These are phyloP conservation scores for Sebastes diploproa DNA, from an alignment of 2,797 vertebrate species.

Conservation along the genomic window DNA sequence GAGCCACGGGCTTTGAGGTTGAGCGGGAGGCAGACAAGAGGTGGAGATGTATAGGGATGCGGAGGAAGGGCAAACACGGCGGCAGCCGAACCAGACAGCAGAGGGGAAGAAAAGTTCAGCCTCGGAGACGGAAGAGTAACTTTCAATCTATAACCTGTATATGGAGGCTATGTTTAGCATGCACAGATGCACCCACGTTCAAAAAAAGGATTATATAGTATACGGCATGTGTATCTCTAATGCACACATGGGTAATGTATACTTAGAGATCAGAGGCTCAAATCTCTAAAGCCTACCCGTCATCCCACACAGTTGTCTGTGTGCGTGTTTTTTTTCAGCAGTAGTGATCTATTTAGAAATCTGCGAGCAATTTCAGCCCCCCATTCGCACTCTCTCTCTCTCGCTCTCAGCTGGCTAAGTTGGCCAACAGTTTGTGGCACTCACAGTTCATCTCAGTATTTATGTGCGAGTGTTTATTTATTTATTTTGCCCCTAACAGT, in stretches of 20 bases:
- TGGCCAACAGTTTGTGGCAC: slow-evolving; percentile 64
- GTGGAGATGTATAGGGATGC: slow-evolving; percentile 42
- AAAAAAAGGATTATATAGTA: background rate
- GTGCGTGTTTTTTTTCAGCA: slow-evolving; percentile 3
- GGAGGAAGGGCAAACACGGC: slow-evolving; percentile 36
- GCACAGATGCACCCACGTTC: slow-evolving; percentile 1
- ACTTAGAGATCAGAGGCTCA: slow-evolving; percentile 29
- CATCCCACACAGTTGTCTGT: slow-evolving; percentile 1
- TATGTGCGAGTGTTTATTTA: slow-evolving; percentile 77
- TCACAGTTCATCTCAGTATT: slow-evolving; percentile 75
- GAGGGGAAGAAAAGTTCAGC: slow-evolving; percentile 1
- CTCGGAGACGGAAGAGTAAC: background rate
- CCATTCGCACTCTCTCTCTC: slow-evolving; percentile 11
- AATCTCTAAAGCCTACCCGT: slow-evolving; percentile 39
- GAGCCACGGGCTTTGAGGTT: slow-evolving; percentile 56
- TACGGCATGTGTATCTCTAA: background rate
- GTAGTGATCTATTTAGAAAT: slow-evolving; percentile 38
- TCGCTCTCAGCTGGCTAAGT: slow-evolving; percentile 50
- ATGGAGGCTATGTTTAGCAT: slow-evolving; percentile 1
- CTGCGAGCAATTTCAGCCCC: slow-evolving; percentile 25
- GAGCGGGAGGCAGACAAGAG: slow-evolving; percentile 53
- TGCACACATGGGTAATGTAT: background rate
- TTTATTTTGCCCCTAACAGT: slow-evolving; percentile 79
- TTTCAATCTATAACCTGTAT: background rate
- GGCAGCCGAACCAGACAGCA: slow-evolving; percentile 35